Evolutionary conservation across 2,113 vertebrate genomes (phyloP), one percentile per base, ranked within the genome.

Genomic region (Microtus pennsylvanicus): DNA sequence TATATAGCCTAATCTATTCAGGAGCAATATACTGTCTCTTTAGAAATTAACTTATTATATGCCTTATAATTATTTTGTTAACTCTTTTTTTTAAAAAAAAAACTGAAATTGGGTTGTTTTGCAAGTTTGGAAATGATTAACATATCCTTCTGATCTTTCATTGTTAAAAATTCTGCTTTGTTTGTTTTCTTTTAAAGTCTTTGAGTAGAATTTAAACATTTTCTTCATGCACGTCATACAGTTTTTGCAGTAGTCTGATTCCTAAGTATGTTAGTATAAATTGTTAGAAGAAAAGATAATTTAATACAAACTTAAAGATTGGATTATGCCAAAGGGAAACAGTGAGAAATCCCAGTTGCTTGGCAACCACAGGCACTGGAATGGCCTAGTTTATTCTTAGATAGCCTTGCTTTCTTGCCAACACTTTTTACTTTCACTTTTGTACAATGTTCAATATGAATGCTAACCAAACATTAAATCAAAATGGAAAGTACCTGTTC

Each of bases 381-480:
- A 93, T 97, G 97, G 96, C 97, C 90, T 94, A 90, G 42, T 97
- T 98, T 96, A 96, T 96, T 96, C 93, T 93, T 93, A 75, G 89
- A 89, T 91, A 96, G 91, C 82, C 77, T 95, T 96, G 78, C 85
- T 94, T 97, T 96, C 86, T 95, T 94, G 55, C 83, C 33, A 65
- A 16, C 93, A 82, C 24, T 52, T 50, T 92, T 94, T 95, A 78
- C 87, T 50, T 80, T 95, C 91, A 93, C 65, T 90, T 96, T 74
- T 80, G n/a, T 96, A 69, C 13, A 89, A 9, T 92, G 88, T 94
- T 93, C 93, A 77, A 86, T 94, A 38, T 61, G 94, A 90, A 80
- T 75, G 47, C 7, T 92, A 63, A 81, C 21, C 47, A 96, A 58
- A 91, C 26, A 70, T 75, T 42, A 97, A 65, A 47, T 95, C 30